These are phyloP conservation scores for Bos javanicus DNA, from an alignment of 2,113 vertebrate genomes.

Conservation along the genomic window DNA sequence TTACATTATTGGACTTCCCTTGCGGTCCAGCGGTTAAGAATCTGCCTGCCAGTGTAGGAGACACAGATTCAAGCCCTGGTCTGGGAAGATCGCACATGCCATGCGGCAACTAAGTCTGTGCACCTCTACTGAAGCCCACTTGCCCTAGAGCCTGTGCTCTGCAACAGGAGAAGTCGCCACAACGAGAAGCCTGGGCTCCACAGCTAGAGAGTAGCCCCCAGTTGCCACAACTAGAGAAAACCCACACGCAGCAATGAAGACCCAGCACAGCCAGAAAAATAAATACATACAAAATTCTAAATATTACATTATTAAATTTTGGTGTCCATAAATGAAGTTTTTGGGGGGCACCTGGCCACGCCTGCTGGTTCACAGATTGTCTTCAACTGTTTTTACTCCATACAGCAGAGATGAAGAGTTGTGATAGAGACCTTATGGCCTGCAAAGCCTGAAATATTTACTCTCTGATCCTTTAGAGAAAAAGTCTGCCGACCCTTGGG, in stretches of 20 bases:
- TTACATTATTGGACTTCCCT: neutral
- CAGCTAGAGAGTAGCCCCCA: neutral
- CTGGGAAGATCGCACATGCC: neutral
- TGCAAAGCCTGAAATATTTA: neutral
- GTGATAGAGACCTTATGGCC: neutral
- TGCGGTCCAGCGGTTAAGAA: neutral
- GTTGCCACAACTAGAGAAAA: neutral
- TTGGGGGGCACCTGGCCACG: neutral
- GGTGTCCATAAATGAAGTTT: neutral
- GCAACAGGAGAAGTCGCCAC: neutral
- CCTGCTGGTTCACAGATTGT: fast-evolving
- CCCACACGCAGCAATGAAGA: neutral
- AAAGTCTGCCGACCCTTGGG: no score
- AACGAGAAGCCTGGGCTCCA: neutral
- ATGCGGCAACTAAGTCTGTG: neutral
- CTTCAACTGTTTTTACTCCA: neutral
- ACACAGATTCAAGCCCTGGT: neutral
- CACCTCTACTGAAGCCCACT: neutral
- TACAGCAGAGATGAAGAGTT: fast-evolving
- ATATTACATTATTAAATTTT: neutral
- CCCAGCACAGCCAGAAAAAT: neutral
- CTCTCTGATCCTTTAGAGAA: neutral
- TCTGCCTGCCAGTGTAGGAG: neutral
- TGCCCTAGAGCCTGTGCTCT: neutral
- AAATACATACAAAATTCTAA: neutral